phyloP scores from a whole-genome alignment of 2,888 invertebrate genomes.

The Thereva unica region DNA sequence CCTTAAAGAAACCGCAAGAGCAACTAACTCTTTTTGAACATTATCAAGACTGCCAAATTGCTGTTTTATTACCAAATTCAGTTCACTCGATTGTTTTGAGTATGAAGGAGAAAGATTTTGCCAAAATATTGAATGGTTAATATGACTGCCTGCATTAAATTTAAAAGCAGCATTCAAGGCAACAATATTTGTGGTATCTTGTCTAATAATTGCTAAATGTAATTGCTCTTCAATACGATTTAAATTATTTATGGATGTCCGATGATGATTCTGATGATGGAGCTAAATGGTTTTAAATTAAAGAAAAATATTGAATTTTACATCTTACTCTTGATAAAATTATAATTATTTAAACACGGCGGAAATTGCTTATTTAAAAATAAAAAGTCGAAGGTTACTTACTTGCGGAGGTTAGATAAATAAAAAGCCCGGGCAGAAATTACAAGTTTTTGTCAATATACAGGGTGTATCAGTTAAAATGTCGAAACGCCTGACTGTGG shows the following conservation, averaged over 20 bases:
- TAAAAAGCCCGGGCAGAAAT: no score
- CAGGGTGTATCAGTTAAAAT: no score
- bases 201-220: constrained; percentile 70
- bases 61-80: constrained; percentile 65
- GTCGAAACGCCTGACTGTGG: no score
- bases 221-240: constrained; percentile 94
- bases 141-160: constrained; percentile 98
- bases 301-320: no score
- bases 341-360: no score
- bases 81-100: constrained; percentile 67
- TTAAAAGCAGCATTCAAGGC: constrained; percentile 82
- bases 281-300: constrained; percentile 54
- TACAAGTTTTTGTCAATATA: no score
- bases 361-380: no score
- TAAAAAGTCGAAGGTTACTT: no score
- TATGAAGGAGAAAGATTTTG: constrained; percentile 83
- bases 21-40: constrained; percentile 81
- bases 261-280: constrained; percentile 98
- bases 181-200: constrained; percentile 77
- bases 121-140: constrained; percentile 99
- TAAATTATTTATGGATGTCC: constrained; percentile 94
- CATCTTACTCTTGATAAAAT: no score
- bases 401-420: no score
- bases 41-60: constrained; percentile 87
- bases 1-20: constrained; percentile 84